These are phyloP conservation scores for Dermochelys coriacea DNA, from an alignment of 2,797 vertebrate species.

Conservation along the genomic window DNA sequence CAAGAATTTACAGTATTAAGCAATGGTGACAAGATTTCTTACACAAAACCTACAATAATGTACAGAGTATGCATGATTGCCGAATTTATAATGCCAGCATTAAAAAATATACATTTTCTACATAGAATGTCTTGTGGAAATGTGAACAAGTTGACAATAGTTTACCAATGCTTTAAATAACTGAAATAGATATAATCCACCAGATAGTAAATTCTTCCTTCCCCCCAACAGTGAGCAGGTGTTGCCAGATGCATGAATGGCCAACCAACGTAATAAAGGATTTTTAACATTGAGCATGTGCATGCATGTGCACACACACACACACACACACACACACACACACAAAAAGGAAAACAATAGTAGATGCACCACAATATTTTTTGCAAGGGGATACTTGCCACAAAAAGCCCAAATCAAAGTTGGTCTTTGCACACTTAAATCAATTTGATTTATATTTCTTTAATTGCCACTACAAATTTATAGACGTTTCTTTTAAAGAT, in stretches of 20 bases:
- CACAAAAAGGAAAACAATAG: conserved; percentile 24
- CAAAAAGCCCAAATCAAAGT: background rate
- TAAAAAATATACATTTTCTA: conserved; percentile 42
- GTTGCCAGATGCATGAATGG: conserved; percentile 12
- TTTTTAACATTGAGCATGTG: background rate
- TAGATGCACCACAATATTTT: conserved; percentile 13
- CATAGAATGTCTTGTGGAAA: conserved; percentile 65
- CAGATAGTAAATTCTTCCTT: conserved; percentile 33
- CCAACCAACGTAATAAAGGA: background rate
- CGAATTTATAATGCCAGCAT: conserved; percentile 60
- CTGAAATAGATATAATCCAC: conserved; percentile 55
- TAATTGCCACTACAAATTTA: background rate
- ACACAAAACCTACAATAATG: conserved; percentile 70
- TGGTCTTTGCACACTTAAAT: background rate
- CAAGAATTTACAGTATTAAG: conserved; percentile 66
- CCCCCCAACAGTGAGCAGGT: conserved; percentile 47
- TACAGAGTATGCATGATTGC: conserved; percentile 57
- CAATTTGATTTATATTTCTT: conserved; percentile 31
- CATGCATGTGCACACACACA: background rate
- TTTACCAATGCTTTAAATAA: conserved; percentile 68
- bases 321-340: background rate
- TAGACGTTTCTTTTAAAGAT: conserved; percentile 11
- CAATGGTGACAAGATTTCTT: conserved; percentile 61
- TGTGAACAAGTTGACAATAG: conserved; percentile 64
- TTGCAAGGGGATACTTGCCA: conserved; percentile 39